Evolutionary conservation across 1,140 invertebrate genomes (phyloP), one percentile per base, ranked within the genome.

Genomic region (Drosophila busckii): DNA sequence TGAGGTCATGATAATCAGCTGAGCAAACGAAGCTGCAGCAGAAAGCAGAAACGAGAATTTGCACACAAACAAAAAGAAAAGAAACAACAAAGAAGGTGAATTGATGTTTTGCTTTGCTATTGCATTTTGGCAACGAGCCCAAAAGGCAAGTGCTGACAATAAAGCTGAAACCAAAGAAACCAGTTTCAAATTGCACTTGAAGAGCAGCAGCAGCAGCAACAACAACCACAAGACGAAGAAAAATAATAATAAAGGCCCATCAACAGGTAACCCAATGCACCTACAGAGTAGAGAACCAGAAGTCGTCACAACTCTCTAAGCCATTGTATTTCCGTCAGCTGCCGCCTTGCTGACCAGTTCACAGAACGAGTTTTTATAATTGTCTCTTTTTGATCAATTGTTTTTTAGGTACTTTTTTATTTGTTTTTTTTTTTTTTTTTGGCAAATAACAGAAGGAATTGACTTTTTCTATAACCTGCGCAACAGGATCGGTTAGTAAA

Each of bases 191-290:
- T 38, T 80, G 73, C 73, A 58, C 28, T 56, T 63, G 32, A 60
- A 16, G 10, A n/a, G 28, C 7, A 62, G 50, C 8, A 41, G 35
- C 8, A 12, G 23, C n/a, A 28, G 26, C 26, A 32, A 31, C 19
- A 26, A 29, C 4, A 52, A 7, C 25, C 40, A 25, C 28, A 32
- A 26, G 41, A 59, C 23, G 23, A 58, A 32, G 44, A 48, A 44
- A 29, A 59, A 28, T 52, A 56, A 28, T 52, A 56, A 48, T 28
- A 60, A 44, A 62, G 50, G 52, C 37, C 66, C 54, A 75, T 75
- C 71, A 78, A 78, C 71, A 78, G 71, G 71, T 78, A 78, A 80
- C 63, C 68, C 73, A 78, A 65, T 78, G 71, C 73, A 78, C 71
- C 73, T 70, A 78, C 66, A 68, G 59, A 56, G 28, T 28, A 28